Conservation (phyloP, 2,888 invertebrate genomes). For the Macaria liturata region DNA sequence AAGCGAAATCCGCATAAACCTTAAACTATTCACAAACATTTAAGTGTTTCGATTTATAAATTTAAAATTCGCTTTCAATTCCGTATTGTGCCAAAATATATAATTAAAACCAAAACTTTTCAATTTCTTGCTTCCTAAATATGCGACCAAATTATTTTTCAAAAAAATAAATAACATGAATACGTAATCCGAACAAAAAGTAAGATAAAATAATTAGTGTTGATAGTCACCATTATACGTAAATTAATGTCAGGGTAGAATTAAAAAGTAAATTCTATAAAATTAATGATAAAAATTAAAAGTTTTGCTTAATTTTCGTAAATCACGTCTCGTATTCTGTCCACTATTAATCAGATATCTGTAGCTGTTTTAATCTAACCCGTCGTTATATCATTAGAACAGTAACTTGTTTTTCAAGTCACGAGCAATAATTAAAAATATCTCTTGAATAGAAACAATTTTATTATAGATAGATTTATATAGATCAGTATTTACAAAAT, state of each 20-base stretch:
- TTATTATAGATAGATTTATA: slow-evolving; percentile 11
- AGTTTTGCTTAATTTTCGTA: slow-evolving; percentile 69
- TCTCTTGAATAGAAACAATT: slow-evolving; percentile 12
- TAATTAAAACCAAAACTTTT: slow-evolving; percentile 26
- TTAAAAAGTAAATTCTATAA: slow-evolving; percentile 63
- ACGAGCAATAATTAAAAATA: slow-evolving; percentile 25
- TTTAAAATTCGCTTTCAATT: slow-evolving; percentile 56
- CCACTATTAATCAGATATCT: slow-evolving; percentile 63
- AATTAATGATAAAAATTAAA: slow-evolving; percentile 65
- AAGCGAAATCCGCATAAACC: slow-evolving; percentile 32
- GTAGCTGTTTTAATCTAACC: slow-evolving; percentile 47
- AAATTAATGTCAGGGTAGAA: slow-evolving; percentile 93
- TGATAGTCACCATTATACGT: slow-evolving; percentile 91
- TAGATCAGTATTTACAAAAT: slow-evolving; percentile 9
- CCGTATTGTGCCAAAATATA: slow-evolving; percentile 78
- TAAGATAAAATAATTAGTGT: slow-evolving; percentile 68
- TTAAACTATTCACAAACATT: slow-evolving; percentile 9
- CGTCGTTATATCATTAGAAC: slow-evolving; percentile 71
- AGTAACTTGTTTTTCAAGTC: slow-evolving; percentile 41
- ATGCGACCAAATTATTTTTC: slow-evolving; percentile 44
- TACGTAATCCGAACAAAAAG: slow-evolving; percentile 75
- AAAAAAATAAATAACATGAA: slow-evolving; percentile 41
- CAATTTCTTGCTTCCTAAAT: slow-evolving; percentile 20
- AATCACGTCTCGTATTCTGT: slow-evolving; percentile 73
- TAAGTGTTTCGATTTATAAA: slow-evolving; percentile 1